These are phyloP conservation scores for Gasterosteus aculeatus DNA, from an alignment of 2,113 vertebrate species.

Conservation along the genomic window DNA sequence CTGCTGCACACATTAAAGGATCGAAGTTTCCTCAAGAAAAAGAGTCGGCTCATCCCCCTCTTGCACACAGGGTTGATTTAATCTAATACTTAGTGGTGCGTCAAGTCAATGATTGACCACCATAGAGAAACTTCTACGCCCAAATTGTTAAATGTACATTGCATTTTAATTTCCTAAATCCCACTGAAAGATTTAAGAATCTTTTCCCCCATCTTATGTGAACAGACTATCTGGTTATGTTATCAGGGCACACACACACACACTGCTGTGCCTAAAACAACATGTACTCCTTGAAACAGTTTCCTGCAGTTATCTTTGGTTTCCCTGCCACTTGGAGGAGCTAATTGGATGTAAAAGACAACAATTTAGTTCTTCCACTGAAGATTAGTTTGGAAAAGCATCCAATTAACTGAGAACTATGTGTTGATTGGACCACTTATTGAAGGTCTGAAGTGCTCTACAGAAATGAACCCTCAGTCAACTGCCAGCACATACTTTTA, in stretches of 20 bases:
- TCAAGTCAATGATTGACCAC: background rate
- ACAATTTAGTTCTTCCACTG: constrained; percentile 36
- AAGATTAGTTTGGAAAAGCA: constrained; percentile 45
- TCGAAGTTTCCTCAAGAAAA: no score
- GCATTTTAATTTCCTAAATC: background rate
- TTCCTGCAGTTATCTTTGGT: constrained; percentile 13
- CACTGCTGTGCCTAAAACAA: constrained; percentile 4
- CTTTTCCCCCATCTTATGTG: background rate
- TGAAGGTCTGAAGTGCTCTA: constrained; percentile 32
- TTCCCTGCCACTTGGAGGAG: constrained; percentile 3
- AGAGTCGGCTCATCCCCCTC: no score
- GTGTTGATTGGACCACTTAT: constrained; percentile 53
- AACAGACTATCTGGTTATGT: background rate
- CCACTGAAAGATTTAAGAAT: background rate
- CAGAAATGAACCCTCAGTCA: background rate
- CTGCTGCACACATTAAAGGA: no score
- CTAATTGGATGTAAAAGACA: constrained; percentile 57
- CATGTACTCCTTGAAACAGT: constrained; percentile 6
- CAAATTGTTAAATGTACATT: constrained; percentile 4
- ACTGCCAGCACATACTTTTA: background rate
- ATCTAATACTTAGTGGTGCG: background rate
- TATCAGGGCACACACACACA: constrained; percentile 1
- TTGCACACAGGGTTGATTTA: no score
- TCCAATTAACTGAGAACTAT: constrained; percentile 50
- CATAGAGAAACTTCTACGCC: background rate